Evolutionary conservation across 2,797 vertebrate species (phyloP).

Genomic region (Eulemur mongoz): DNA sequence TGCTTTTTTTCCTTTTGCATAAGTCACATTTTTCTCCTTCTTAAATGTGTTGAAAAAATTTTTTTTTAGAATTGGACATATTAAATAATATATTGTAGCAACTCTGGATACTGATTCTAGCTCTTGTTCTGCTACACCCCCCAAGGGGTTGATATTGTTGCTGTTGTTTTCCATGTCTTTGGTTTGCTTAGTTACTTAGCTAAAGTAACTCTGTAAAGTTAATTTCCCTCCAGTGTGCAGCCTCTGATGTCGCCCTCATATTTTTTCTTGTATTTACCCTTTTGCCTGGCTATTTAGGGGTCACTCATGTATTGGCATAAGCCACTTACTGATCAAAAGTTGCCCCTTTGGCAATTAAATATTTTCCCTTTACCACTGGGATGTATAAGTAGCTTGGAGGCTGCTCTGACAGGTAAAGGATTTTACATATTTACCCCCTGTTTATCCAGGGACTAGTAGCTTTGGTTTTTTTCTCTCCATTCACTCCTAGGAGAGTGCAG

Average conservation of each 20-base stretch:
- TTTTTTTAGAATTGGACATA: not conserved
- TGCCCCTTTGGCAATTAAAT: not conserved
- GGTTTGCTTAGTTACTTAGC: not conserved
- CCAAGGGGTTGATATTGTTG: not conserved
- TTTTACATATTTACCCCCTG: not conserved
- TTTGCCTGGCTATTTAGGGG: not conserved
- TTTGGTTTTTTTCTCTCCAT: not conserved
- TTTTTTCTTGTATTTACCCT: not conserved
- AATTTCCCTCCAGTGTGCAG: not conserved
- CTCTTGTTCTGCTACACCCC: not conserved
- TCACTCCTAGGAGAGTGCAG: not conserved
- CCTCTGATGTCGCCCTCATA: not conserved
- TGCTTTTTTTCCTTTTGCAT: not conserved
- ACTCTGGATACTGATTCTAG: not conserved
- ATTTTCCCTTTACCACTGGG: not conserved
- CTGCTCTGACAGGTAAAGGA: not conserved
- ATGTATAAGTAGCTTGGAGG: not conserved
- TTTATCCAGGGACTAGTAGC: not conserved
- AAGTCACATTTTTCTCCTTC: not conserved
- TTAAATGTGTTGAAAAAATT: not conserved
- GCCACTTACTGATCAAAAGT: not conserved
- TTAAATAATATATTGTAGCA: not conserved
- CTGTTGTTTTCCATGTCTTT: not conserved
- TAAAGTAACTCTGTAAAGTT: slow-evolving; percentile 8
- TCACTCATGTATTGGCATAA: not conserved